Evolutionary conservation across 2,113 vertebrate genomes (phyloP), one percentile per base, ranked within the genome.

Genomic region (Epinephelus fuscoguttatus): DNA sequence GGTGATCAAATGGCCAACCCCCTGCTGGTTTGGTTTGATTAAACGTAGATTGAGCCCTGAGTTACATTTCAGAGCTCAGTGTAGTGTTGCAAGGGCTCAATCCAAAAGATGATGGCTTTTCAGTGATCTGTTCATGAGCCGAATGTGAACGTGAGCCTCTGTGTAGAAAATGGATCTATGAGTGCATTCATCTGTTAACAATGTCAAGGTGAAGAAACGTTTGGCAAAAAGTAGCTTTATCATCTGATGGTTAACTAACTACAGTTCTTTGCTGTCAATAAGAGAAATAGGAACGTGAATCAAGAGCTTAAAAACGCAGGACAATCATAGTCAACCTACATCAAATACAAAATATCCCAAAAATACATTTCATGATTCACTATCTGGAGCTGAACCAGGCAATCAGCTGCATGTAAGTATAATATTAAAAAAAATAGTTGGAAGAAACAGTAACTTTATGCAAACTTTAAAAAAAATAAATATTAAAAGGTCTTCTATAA

Each of bases 21-120:
- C 84, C 89, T 14, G 85, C 88, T 87, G 91, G 23, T 73, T 75
- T 45, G 1, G 25, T 84, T 88, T 91, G 88, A 91, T 92, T 91
- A 93, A 89, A 75, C 17, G 9, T 27, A 76, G 45, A 60, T 30
- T 70, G 73, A 79, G 37, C 37, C 19, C 23, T 4, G 12, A 33
- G 78, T 69, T 82, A 27, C 72, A n/a, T 71, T 76, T 76, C 78
- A 80, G 23, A 78, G 79, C 42, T 72, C 62, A 21, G 60, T 2
- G 4, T 14, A 7, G 4, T 1, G 49, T 52, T 56, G 73, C 70
- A 1, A 7, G 18, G 42, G 13, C 49, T 69, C 0, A 61, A 6
- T 42, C 62, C 45, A 2, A 63, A 81, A 63, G 12, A 25, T 4
- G 55, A 49, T 1, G 55, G 30, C 57, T 71, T 70, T 68, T 59